phyloP scores from a whole-genome alignment of 2,797 vertebrate genomes.

The Sebastes dallii region DNA sequence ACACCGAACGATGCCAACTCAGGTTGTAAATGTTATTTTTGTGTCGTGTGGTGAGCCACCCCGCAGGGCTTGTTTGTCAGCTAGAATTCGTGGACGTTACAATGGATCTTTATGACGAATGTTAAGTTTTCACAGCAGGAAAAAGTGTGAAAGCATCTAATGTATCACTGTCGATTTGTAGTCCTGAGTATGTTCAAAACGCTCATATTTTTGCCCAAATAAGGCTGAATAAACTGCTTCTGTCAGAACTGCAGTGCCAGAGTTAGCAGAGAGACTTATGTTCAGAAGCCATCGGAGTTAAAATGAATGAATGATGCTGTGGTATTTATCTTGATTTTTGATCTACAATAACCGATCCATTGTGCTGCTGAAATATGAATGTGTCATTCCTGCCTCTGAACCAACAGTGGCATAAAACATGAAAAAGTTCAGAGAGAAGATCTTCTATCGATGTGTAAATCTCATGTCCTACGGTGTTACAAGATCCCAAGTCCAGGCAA shows the following conservation, averaged over 20 bases:
- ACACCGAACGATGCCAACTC: background rate
- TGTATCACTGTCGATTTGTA: background rate
- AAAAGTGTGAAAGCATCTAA: too few species aligned
- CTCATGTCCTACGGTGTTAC: background rate
- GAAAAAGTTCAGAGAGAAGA: conserved; percentile 17
- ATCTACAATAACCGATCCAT: background rate
- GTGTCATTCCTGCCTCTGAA: conserved; percentile 11
- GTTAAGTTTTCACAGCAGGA: background rate
- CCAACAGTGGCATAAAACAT: conserved; percentile 4
- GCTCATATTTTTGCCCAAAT: background rate
- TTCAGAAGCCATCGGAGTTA: background rate
- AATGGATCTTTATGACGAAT: too few species aligned
- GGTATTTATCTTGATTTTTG: background rate
- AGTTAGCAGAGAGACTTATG: background rate
- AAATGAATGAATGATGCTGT: background rate
- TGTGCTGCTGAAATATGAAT: background rate
- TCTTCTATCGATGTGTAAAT: background rate
- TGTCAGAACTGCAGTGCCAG: background rate
- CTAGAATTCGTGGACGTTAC: background rate
- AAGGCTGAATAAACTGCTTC: background rate
- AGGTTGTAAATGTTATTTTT: background rate
- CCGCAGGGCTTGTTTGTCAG: conserved; percentile 19
- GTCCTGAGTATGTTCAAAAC: background rate
- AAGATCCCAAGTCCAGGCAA: conserved; percentile 41
- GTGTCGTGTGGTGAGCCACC: background rate